Evolutionary conservation across 2,888 invertebrate genomes (phyloP).

Genomic region (Cantharis rustica): DNA sequence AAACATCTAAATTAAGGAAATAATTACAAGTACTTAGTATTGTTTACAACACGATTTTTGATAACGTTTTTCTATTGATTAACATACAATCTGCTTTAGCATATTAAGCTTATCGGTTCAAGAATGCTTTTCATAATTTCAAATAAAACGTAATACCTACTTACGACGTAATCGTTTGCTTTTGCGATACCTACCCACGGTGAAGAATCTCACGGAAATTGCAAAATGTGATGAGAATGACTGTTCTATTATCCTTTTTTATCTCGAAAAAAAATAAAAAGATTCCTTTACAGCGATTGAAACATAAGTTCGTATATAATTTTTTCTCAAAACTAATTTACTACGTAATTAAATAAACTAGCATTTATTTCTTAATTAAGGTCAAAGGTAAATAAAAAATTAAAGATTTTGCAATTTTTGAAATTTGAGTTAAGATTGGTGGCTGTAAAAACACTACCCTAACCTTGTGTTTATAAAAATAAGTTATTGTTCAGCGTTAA

Average conservation of each 20-base stretch:
- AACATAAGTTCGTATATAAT: not conserved
- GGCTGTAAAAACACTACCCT: too few species aligned
- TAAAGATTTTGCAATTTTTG: too few species aligned
- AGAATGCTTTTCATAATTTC: not conserved
- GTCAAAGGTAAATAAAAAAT: too few species aligned
- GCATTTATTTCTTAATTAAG: too few species aligned
- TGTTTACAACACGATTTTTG: not conserved
- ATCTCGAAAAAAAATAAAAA: not conserved
- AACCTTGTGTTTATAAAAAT: too few species aligned
- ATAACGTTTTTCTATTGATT: not conserved
- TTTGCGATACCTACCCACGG: not conserved
- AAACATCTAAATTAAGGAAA: too few species aligned
- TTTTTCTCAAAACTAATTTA: not conserved
- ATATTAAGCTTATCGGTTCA: not conserved
- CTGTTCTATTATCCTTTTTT: not conserved
- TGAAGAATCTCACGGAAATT: not conserved
- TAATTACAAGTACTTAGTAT: not conserved
- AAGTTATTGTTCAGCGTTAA: too few species aligned
- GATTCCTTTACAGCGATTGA: not conserved
- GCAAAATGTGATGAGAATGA: not conserved
- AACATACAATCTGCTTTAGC: not conserved
- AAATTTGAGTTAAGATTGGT: too few species aligned
- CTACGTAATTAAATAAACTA: not conserved
- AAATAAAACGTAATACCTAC: not conserved
- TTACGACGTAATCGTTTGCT: not conserved